Percentiles rank a stretch among this genome's conserved stretches.
Evolutionary conservation across 1,140 invertebrate genomes (phyloP).

Genomic region (Drosophila repletoides): DNA sequence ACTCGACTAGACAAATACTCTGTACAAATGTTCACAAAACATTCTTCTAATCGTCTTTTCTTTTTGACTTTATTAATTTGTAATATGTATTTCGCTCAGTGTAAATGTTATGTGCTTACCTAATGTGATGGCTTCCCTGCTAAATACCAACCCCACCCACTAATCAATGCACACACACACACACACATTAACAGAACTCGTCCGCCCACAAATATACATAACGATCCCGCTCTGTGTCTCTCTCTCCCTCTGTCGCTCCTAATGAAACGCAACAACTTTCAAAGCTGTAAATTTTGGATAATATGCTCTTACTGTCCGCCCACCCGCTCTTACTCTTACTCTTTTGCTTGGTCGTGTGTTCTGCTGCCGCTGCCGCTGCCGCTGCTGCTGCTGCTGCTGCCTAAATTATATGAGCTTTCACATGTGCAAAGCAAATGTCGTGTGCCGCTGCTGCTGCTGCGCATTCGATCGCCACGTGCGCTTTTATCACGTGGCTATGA

Average conservation of each 20-base stretch:
- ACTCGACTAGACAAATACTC: too few species aligned
- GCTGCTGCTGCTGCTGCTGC: background rate
- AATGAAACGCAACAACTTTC: background rate
- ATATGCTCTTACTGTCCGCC: background rate
- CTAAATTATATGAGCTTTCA: background rate
- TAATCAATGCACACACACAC: background rate
- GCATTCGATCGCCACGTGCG: conserved; percentile 36
- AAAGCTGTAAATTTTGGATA: conserved; percentile 13
- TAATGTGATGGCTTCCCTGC: too few species aligned
- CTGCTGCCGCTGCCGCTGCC: background rate
- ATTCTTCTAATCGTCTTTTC: too few species aligned
- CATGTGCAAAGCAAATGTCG: background rate
- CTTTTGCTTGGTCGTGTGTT: background rate
- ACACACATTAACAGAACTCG: background rate
- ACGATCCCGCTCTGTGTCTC: background rate
- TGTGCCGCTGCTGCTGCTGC: background rate
- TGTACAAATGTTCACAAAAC: too few species aligned
- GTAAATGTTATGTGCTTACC: too few species aligned
- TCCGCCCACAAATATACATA: background rate
- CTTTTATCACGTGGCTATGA: conserved; percentile 36
- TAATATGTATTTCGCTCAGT: too few species aligned
- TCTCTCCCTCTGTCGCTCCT: background rate
- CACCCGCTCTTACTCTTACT: background rate
- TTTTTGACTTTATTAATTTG: too few species aligned
- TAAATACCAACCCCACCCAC: too few species aligned